Evolutionary conservation across 2,113 vertebrate species (phyloP).

Genomic region (Ciconia boyciana): DNA sequence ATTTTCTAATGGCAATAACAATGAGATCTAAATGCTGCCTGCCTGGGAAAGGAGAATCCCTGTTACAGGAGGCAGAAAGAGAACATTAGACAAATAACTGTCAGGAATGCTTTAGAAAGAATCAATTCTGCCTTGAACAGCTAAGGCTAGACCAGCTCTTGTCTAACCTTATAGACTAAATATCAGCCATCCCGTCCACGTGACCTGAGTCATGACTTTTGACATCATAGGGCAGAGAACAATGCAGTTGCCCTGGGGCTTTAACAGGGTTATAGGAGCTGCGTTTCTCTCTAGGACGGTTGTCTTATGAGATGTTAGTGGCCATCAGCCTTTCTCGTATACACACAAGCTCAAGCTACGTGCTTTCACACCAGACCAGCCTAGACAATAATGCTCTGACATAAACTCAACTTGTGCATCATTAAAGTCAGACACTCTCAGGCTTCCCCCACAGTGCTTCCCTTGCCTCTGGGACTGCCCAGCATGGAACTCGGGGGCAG

Average conservation of each 20-base stretch:
- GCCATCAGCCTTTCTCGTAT: background rate
- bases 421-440: background rate
- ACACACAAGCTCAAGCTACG: fast-evolving
- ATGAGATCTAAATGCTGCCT: background rate
- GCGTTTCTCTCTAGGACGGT: background rate
- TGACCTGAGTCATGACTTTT: background rate
- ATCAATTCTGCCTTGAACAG: background rate
- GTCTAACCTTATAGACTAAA: background rate
- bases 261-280: background rate
- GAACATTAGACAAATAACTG: background rate
- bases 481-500: background rate
- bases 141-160: background rate
- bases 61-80: background rate
- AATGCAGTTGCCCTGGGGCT: background rate
- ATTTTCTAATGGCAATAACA: background rate
- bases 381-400: background rate
- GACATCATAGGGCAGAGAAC: background rate
- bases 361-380: background rate
- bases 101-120: background rate
- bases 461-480: background rate
- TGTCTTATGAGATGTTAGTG: background rate
- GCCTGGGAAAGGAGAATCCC: background rate
- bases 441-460: background rate
- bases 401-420: background rate
- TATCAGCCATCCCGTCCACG: background rate